phyloP scores from a whole-genome alignment of 2,888 invertebrate species.

The Dryocosmus kuriphilus region DNA sequence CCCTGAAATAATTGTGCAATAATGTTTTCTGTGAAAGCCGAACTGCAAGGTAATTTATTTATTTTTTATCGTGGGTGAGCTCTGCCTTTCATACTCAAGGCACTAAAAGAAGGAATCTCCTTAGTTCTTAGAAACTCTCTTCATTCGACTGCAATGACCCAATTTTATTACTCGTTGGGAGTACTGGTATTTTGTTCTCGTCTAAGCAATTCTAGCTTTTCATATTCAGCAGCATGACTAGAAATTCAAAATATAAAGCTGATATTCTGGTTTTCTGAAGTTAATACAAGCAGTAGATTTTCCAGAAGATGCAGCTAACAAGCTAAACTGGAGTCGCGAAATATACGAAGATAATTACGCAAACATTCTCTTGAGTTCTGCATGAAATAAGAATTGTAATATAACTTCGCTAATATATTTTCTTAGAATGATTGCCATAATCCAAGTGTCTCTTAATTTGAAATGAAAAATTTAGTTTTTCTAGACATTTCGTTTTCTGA shows the following conservation, averaged over 20 bases:
- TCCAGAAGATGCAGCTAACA: conserved; percentile 7
- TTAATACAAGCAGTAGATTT: background rate
- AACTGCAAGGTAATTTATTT: background rate
- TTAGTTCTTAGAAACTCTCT: background rate
- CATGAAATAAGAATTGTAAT: background rate
- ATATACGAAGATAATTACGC: conserved; percentile 16
- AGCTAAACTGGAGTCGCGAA: conserved; percentile 30
- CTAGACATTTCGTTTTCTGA: background rate
- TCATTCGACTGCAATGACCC: background rate
- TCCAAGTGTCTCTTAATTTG: background rate
- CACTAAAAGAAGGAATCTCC: conserved; percentile 3
- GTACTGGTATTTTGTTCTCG: background rate
- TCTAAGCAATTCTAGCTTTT: background rate
- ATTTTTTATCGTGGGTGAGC: background rate
- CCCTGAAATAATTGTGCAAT: background rate
- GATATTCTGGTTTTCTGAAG: background rate
- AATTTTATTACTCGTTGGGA: background rate
- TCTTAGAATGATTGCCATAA: background rate
- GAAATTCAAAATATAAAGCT: background rate
- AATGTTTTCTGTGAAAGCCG: background rate
- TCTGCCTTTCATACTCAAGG: background rate
- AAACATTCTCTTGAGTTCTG: conserved; percentile 20
- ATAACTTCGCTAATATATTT: background rate
- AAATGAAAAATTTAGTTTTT: background rate
- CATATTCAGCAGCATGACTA: background rate